Percentiles rank a stretch among this genome's conserved stretches.
phyloP scores from a whole-genome alignment of 2,888 invertebrate species.

The Hipparchia sbordonii region DNA sequence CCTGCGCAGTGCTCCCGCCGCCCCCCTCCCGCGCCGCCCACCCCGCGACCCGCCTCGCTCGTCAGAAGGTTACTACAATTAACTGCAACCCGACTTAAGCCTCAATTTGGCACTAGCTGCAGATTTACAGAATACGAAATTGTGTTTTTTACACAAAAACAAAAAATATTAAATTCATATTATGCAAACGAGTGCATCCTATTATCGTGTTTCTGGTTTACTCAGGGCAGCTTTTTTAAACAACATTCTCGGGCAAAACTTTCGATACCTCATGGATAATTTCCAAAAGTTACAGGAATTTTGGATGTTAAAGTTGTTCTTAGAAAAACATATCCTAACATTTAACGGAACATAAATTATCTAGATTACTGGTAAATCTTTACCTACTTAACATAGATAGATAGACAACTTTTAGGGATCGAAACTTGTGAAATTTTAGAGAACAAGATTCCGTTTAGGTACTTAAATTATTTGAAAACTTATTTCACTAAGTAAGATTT shows the following conservation, averaged over 20 bases:
- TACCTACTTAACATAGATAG: neutral
- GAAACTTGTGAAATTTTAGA: constrained; percentile 11
- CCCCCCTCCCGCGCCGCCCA: constrained; percentile 29
- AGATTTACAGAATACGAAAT: constrained; percentile 47
- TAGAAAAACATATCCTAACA: neutral
- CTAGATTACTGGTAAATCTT: too few species aligned
- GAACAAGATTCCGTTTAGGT: constrained; percentile 9
- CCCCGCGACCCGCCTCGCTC: constrained; percentile 34
- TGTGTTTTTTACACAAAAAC: constrained; percentile 41
- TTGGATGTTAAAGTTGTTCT: too few species aligned
- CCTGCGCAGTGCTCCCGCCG: constrained; percentile 60
- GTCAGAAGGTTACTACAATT: constrained; percentile 72
- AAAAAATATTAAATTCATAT: constrained; percentile 37
- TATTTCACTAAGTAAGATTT: constrained; percentile 16
- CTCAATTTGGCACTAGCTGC: constrained; percentile 66
- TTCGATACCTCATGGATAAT: neutral
- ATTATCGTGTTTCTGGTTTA: constrained; percentile 6
- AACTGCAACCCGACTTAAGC: constrained; percentile 67
- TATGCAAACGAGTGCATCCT: constrained; percentile 23
- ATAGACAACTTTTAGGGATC: constrained; percentile 8
- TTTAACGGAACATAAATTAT: neutral
- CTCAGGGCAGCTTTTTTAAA: neutral
- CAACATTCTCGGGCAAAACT: neutral
- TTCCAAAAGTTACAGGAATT: neutral
- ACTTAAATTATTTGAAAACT: constrained; percentile 23